These are phyloP conservation scores for Urocyon cinereoargenteus DNA, from an alignment of 2,797 vertebrate genomes.

Conservation along the genomic window DNA sequence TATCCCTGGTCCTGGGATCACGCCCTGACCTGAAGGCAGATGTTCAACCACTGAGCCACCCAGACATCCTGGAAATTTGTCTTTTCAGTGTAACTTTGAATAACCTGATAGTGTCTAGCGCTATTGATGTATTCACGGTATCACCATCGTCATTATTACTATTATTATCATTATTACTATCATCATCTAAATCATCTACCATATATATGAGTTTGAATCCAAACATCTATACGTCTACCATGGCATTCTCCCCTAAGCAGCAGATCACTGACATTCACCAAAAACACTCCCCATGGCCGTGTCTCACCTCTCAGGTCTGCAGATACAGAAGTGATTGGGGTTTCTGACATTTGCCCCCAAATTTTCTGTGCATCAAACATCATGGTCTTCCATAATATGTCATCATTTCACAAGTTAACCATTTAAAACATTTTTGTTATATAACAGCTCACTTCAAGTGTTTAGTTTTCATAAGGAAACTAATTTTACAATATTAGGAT, in stretches of 20 bases:
- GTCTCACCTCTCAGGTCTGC: not conserved
- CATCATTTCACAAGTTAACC: not conserved
- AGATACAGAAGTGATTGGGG: not conserved
- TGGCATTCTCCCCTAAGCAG: not conserved
- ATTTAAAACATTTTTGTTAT: not conserved
- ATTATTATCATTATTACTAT: not conserved
- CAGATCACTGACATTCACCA: not conserved
- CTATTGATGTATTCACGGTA: not conserved
- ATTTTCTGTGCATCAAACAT: not conserved
- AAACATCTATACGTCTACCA: fast-evolving
- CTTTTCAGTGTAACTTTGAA: not conserved
- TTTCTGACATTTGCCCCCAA: not conserved
- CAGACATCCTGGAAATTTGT: no score
- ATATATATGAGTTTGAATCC: no score
- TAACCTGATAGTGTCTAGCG: no score
- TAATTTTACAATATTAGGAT: not conserved
- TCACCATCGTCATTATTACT: not conserved
- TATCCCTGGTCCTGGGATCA: no score
- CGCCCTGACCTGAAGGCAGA: no score
- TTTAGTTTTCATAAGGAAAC: not conserved
- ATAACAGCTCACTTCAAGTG: not conserved
- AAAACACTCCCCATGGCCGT: fast-evolving
- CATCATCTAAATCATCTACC: not conserved
- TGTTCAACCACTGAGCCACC: no score
- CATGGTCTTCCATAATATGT: not conserved